Conservation (phyloP, 2,797 vertebrate genomes). For the Catamblyrhynchus diadema region DNA sequence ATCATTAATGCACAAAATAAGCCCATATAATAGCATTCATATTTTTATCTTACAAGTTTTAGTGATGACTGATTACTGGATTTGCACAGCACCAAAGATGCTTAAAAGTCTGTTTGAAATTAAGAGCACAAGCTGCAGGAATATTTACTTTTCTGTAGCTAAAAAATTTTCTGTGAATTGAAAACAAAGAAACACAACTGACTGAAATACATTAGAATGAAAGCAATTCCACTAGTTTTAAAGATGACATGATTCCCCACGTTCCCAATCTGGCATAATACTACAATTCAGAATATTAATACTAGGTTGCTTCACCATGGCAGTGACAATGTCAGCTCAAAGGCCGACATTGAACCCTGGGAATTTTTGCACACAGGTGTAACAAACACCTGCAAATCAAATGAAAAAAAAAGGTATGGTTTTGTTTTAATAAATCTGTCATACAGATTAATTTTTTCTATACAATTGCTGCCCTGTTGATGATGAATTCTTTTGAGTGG, state of each 20-base stretch:
- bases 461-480: neutral
- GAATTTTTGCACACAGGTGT: neutral
- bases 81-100: neutral
- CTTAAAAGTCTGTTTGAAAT: neutral
- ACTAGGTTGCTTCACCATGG: no score
- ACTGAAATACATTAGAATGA: neutral
- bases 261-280: neutral
- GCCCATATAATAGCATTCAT: neutral
- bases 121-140: neutral
- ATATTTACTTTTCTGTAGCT: neutral
- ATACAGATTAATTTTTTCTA: neutral
- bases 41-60: neutral
- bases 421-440: neutral
- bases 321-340: neutral
- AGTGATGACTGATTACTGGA: neutral
- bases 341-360: neutral
- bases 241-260: neutral
- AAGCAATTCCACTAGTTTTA: neutral
- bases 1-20: neutral
- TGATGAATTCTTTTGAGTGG: neutral
- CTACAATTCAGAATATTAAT: neutral
- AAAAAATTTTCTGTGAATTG: neutral
- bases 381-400: neutral
- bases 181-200: neutral
- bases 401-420: neutral